These are phyloP conservation scores for Rhingia rostrata DNA, from an alignment of 2,888 invertebrate genomes.

Conservation along the genomic window DNA sequence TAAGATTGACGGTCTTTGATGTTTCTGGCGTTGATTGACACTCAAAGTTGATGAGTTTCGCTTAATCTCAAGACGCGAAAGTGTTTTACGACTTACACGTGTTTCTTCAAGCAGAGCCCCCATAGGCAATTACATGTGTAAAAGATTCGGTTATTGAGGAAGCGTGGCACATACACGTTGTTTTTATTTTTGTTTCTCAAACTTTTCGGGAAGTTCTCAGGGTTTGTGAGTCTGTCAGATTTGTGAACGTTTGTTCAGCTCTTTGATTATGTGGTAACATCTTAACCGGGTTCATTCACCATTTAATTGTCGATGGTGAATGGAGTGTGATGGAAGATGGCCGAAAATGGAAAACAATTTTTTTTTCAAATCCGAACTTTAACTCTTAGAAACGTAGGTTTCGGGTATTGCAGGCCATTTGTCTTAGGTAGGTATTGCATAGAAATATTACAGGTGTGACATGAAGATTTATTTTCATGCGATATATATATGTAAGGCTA, in stretches of 20 bases:
- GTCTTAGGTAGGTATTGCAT: no score
- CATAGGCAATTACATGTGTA: slow-evolving; percentile 24
- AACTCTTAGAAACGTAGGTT: slow-evolving; percentile 18
- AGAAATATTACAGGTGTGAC: no score
- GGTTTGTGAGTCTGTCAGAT: slow-evolving; percentile 12
- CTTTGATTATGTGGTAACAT: slow-evolving; percentile 1
- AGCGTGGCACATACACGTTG: neutral
- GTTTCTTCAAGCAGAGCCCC: neutral
- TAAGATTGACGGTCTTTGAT: neutral
- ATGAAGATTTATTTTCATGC: no score
- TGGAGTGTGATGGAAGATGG: slow-evolving; percentile 26
- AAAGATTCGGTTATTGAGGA: slow-evolving; percentile 22
- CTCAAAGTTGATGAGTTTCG: neutral
- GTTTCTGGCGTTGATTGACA: neutral
- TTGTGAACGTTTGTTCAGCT: slow-evolving; percentile 6
- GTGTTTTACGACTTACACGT: slow-evolving; percentile 30
- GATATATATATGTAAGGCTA: no score
- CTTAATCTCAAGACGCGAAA: neutral
- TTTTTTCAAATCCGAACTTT: slow-evolving; percentile 8
- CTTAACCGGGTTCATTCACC: slow-evolving; percentile 62
- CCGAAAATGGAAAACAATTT: slow-evolving; percentile 12
- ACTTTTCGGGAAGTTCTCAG: neutral
- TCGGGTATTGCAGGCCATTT: neutral
- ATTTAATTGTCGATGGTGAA: slow-evolving; percentile 43
- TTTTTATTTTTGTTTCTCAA: neutral